Evolutionary conservation across 2,113 vertebrate species (phyloP), one percentile per base, ranked within the genome.

Genomic region (Pogona vitticeps): DNA sequence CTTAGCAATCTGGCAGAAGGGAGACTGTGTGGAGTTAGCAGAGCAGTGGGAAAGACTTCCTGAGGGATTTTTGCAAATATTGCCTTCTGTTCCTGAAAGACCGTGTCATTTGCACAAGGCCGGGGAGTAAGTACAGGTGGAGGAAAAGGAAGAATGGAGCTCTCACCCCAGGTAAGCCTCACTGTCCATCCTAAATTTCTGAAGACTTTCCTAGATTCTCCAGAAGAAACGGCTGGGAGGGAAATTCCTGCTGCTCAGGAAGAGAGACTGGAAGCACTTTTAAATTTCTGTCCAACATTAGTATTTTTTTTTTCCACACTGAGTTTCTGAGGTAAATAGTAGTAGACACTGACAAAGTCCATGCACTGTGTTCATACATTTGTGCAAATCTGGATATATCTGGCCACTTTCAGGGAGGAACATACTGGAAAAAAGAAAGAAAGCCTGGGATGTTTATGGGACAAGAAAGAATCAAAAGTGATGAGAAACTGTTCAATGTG

Each of bases 211-310:
- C 4, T 38, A 10, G 76, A 86, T 52, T 18, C 86, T 90, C 92
- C 82, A 82, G 73, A 87, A 82, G 58, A 0, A 93, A 83, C 63
- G 86, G 86, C 61, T 91, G 86, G 63, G 86, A 90, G 72, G 92
- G 63, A 73, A 88, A 40, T 90, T 40, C 84, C 33, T 86, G 52
- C 90, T 87, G 71, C n/a, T n/a, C n/a, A n/a, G n/a, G n/a, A n/a
- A 92, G 89, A 86, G 84, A 92, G 89, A 75, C 84, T 76, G 0
- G 80, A 67, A 63, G 81, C 72, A 81, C 91, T 80, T 13, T 63
- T 13, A 9, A 28, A 2, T 67, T 26, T 15, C 46, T 21, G 12
- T 83, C 20, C 14, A 31, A 15, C 52, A 42, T 20, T 18, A 38
- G 46, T 80, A 89, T 71, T 61, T 28, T 68, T 61, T 28, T 68